Percentiles rank a stretch among this genome's conserved stretches.
Conservation (phyloP, 2,113 vertebrate species). For the Gobiocypris rarus region DNA sequence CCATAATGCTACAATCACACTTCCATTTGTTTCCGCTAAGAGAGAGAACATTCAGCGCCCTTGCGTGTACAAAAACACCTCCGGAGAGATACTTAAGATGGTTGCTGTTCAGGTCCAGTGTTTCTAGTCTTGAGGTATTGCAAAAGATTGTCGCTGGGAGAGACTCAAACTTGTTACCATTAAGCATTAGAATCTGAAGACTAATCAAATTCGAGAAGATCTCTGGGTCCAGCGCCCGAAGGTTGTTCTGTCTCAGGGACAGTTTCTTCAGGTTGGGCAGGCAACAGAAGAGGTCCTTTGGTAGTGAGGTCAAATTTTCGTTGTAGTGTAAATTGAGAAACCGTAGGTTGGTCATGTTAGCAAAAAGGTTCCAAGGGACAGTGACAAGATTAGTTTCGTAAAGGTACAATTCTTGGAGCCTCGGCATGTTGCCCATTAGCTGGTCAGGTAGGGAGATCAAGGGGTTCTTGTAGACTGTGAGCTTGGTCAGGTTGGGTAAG, state of each 20-base stretch:
- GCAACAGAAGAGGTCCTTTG: slow-evolving; percentile 78
- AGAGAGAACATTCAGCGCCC: slow-evolving; percentile 43
- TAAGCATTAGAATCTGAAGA: slow-evolving; percentile 74
- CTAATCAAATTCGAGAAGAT: slow-evolving; percentile 75
- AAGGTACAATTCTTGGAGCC: slow-evolving; percentile 79
- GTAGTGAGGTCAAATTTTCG: slow-evolving; percentile 73
- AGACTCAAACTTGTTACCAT: slow-evolving; percentile 69
- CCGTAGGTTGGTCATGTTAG: slow-evolving; percentile 82
- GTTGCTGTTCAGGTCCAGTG: slow-evolving; percentile 69
- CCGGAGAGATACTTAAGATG: slow-evolving; percentile 62
- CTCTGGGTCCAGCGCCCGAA: slow-evolving; percentile 74
- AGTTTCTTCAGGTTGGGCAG: slow-evolving; percentile 77
- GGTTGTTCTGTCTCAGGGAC: slow-evolving; percentile 75
- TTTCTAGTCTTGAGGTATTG: slow-evolving; percentile 67
- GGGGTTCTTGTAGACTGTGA: slow-evolving; percentile 85
- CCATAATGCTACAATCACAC: slow-evolving; percentile 81
- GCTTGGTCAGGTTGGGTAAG: slow-evolving; percentile 71
- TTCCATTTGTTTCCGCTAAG: slow-evolving; percentile 82
- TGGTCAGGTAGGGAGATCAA: slow-evolving; percentile 78
- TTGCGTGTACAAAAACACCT: slow-evolving; percentile 62
- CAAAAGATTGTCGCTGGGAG: slow-evolving; percentile 76
- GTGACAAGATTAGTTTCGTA: slow-evolving; percentile 80
- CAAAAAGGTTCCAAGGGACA: slow-evolving; percentile 82
- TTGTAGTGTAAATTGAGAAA: slow-evolving; percentile 78
- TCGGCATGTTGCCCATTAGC: slow-evolving; percentile 84